phyloP scores from a whole-genome alignment of 2,888 invertebrate species.

The Cheilosia pagana region DNA sequence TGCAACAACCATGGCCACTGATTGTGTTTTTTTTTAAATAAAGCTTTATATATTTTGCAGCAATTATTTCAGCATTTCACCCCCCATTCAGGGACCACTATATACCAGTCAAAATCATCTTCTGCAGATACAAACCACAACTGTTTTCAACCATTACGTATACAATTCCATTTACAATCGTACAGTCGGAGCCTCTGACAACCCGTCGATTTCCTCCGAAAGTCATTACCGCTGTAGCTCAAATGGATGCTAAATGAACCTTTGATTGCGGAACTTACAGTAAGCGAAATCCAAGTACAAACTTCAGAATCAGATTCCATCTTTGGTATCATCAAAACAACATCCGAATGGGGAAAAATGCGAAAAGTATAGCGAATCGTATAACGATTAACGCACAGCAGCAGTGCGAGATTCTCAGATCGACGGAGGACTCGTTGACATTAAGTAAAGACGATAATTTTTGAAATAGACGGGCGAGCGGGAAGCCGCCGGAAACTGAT shows the following conservation, averaged over 20 bases:
- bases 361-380: constrained; percentile 49
- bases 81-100: not conserved
- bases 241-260: constrained; percentile 53
- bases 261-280: constrained; percentile 33
- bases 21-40: no score
- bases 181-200: constrained; percentile 1
- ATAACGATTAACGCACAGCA: constrained; percentile 54
- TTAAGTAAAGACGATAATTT: constrained; percentile 31
- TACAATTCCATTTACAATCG: constrained; percentile 19
- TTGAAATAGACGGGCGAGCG: not conserved
- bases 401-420: not conserved
- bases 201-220: constrained; percentile 18
- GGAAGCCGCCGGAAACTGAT: constrained; percentile 38
- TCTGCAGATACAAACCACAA: not conserved
- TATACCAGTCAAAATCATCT: not conserved
- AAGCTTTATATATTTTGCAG: not conserved
- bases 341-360: constrained; percentile 31
- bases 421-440: constrained; percentile 7
- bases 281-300: constrained; percentile 19
- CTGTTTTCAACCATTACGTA: constrained; percentile 32
- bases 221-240: constrained; percentile 38
- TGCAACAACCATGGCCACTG: no score
- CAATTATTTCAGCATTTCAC: not conserved
- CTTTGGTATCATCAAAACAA: constrained; percentile 26
- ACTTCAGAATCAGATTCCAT: constrained; percentile 27